Conservation (phyloP, 2,797 vertebrate species). For the Rhadinocentrus ornatus region DNA sequence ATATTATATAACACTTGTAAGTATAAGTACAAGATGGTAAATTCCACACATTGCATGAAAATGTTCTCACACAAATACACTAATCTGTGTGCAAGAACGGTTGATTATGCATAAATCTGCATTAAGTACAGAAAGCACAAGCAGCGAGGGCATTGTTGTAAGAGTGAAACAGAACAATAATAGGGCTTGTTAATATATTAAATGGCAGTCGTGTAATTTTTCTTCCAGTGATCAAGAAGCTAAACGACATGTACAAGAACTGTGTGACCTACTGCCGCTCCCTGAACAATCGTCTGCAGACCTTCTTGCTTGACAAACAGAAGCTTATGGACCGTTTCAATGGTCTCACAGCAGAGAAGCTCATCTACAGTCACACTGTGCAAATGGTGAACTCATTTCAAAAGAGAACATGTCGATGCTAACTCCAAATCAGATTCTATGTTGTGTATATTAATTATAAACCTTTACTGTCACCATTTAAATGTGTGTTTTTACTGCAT, state of each 20-base stretch:
- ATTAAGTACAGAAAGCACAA: neutral
- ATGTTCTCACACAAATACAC: neutral
- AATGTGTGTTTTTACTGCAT: conserved; percentile 11
- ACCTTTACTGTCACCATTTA: conserved; percentile 3
- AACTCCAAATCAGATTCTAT: neutral
- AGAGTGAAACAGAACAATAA: neutral
- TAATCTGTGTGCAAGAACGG: too few relatives aligned
- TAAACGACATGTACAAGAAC: conserved; percentile 94
- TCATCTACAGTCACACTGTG: conserved; percentile 93
- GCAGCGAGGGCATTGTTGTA: neutral
- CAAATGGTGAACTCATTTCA: conserved; percentile 86
- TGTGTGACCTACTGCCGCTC: conserved; percentile 91
- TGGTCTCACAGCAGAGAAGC: conserved; percentile 92
- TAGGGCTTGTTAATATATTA: neutral
- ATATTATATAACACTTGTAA: too few relatives aligned
- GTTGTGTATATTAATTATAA: neutral
- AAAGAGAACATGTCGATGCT: neutral
- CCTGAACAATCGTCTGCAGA: conserved; percentile 89
- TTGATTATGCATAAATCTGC: neutral
- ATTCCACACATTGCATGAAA: too few relatives aligned
- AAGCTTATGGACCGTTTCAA: conserved; percentile 94
- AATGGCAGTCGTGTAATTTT: conserved; percentile 8
- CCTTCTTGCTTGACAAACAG: conserved; percentile 95
- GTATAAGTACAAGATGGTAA: too few relatives aligned
- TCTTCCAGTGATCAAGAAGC: conserved; percentile 88